Base-by-base conservation (phyloP, 2,888 invertebrate genomes). In the Aphodius granarius region DNA sequence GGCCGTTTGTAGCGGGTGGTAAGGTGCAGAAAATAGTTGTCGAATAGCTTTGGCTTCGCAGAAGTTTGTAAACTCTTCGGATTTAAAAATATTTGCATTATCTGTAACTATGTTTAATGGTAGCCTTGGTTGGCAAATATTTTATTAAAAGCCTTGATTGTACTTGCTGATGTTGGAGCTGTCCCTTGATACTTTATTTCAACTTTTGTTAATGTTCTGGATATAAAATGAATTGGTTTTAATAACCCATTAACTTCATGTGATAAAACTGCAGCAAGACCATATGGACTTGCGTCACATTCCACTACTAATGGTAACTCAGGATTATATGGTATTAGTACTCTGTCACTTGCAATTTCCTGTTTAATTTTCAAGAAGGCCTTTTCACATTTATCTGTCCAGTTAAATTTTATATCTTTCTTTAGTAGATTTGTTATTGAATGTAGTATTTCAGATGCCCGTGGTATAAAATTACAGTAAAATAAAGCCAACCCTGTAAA, bases 71-170 rank as follows among this genome's bases (percentile, higher is more conserved):
- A 83, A 81, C 62, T 73, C 75, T 68, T 78, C 65, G 63, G 79
- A 78, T 18, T 75, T 78, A 66, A 83, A 83, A 13, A 81, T 81
- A 62, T 80, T 76, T 6, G 81, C 81, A 68, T 83, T 82, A 72
- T 81, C 81, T n/a, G 78, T 80, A 0, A 79, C 80, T 19, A 83
- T 64, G 19, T 76, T 74, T 13, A 76, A 64, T 9, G 81, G 81
- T 18, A 76, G 79, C 0, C 82, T 81, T 73, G 82, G 79, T 18
- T 74, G 62, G 1, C 80, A 66, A 82, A 83, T 5, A 82, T 75
- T 4, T 81, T 72, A 21, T 79, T 66, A 9, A 83, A 76, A 17
- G 79, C 43, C 64, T 64, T 15, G 3, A 81, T 80, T 3, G 80
- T 83, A 9, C 75, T 76, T 13, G 23, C 17, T 71, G 78, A 75